Percentiles rank a stretch among this genome's conserved stretches.
Evolutionary conservation across 2,888 invertebrate species (phyloP).

Genomic region (Colostygia pectinataria): DNA sequence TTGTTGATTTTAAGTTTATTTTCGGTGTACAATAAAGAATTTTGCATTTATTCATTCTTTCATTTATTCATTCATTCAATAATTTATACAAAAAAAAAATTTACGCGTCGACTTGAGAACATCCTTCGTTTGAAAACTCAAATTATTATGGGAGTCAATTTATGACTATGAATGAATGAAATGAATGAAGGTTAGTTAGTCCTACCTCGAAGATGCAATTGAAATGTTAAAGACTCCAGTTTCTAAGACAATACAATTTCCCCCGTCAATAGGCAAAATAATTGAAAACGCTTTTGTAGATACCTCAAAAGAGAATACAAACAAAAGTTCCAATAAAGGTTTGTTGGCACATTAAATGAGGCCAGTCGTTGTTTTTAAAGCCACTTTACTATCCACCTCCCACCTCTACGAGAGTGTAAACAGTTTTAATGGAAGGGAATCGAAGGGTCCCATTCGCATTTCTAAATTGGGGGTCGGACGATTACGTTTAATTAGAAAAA

Average conservation of each 20-base stretch:
- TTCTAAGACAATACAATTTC: constrained; percentile 3
- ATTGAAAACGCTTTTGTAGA: constrained; percentile 11
- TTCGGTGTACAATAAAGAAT: too few relatives aligned
- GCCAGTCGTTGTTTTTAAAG: constrained; percentile 25
- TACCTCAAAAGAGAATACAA: constrained; percentile 8
- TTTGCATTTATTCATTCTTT: too few relatives aligned
- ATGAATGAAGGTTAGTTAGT: too few relatives aligned
- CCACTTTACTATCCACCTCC: constrained; percentile 20
- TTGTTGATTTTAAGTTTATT: too few relatives aligned
- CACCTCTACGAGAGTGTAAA: constrained; percentile 20
- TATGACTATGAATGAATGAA: too few relatives aligned
- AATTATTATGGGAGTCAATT: too few relatives aligned
- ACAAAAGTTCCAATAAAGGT: constrained; percentile 24
- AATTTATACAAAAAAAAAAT: too few relatives aligned
- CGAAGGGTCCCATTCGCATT: constrained; percentile 23
- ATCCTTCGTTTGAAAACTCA: too few relatives aligned
- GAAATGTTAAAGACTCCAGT: too few relatives aligned
- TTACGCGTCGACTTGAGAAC: too few relatives aligned
- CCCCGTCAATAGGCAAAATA: constrained; percentile 10
- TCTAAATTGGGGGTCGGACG: constrained; percentile 20
- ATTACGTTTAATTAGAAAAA: constrained; percentile 21
- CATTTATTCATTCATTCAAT: too few relatives aligned
- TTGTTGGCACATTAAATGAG: constrained; percentile 21
- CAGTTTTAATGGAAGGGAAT: constrained; percentile 25
- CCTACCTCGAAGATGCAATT: too few relatives aligned